A percentile compares a stretch with the other conserved stretches of the same genome.
phyloP scores from a whole-genome alignment of 2,888 invertebrate species.

The Polietes domitor region DNA sequence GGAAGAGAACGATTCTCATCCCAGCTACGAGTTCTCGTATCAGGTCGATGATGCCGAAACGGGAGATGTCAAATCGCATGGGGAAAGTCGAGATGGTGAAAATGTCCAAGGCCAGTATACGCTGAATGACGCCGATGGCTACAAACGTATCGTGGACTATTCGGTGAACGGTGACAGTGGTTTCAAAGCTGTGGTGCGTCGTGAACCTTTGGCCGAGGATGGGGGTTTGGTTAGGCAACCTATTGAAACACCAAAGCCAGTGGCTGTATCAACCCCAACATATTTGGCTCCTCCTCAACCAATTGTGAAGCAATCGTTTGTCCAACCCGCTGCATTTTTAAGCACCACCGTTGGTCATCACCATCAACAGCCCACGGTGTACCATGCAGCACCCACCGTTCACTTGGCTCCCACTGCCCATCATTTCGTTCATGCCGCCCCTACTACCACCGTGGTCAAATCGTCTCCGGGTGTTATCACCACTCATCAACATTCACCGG shows the following conservation, averaged over 20 bases:
- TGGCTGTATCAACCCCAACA: constrained; percentile 45
- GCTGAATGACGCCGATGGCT: constrained; percentile 82
- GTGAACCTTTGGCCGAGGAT: constrained; percentile 75
- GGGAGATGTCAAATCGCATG: constrained; percentile 82
- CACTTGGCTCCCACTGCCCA: constrained; percentile 62
- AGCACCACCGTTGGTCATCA: constrained; percentile 74
- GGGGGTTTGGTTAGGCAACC: constrained; percentile 34
- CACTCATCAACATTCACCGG: constrained; percentile 68
- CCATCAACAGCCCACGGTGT: constrained; percentile 63
- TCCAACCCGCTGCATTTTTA: constrained; percentile 45
- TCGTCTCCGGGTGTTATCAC: constrained; percentile 63
- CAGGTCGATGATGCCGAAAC: constrained; percentile 81
- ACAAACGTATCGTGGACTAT: constrained; percentile 82
- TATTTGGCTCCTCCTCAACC: neutral
- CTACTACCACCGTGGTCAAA: constrained; percentile 68
- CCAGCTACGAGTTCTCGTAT: constrained; percentile 81
- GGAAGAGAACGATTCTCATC: constrained; percentile 76
- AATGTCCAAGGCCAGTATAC: constrained; percentile 82
- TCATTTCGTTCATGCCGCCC: constrained; percentile 62
- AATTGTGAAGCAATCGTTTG: constrained; percentile 27
- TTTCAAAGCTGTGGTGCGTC: constrained; percentile 82
- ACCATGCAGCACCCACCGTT: constrained; percentile 64
- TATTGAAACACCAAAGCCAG: constrained; percentile 68
- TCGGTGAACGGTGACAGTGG: constrained; percentile 82
- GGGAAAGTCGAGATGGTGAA: constrained; percentile 82